A percentile compares a stretch with the other conserved stretches of the same genome.
These are phyloP conservation scores for Morone saxatilis DNA, from an alignment of 2,113 vertebrate genomes.

Conservation along the genomic window DNA sequence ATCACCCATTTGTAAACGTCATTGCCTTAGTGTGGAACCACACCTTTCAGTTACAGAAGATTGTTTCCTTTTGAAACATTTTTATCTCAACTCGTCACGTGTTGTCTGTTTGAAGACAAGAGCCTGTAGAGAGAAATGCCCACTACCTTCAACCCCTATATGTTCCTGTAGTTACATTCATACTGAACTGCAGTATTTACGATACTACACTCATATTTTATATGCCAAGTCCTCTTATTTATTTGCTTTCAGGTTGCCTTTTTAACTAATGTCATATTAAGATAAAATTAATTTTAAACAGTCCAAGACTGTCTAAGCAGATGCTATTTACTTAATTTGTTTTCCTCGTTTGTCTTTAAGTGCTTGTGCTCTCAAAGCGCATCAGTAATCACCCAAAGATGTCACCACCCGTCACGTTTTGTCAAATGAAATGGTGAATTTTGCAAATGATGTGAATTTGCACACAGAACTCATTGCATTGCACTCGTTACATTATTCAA, in stretches of 20 bases:
- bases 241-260: conserved; percentile 80
- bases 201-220: conserved; percentile 67
- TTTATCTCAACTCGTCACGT: conserved; percentile 41
- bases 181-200: conserved; percentile 45
- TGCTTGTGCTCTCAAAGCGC: conserved; percentile 41
- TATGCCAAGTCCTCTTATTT: conserved; percentile 75
- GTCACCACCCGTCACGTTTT: conserved; percentile 32
- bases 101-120: conserved; percentile 68
- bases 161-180: conserved; percentile 54
- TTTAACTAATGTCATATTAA: conserved; percentile 52
- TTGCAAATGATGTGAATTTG: conserved; percentile 61
- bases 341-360: conserved; percentile 22
- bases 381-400: conserved; percentile 64
- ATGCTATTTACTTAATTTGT: conserved; percentile 8
- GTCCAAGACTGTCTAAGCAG: conserved; percentile 6
- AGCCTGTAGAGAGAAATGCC: conserved; percentile 24
- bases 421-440: conserved; percentile 27
- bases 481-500: conserved; percentile 61
- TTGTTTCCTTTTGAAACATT: conserved; percentile 68
- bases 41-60: conserved; percentile 71
- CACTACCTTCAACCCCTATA: conserved; percentile 2
- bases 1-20: conserved; percentile 63
- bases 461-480: conserved; percentile 56
- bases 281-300: conserved; percentile 8
- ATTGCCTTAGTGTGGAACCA: conserved; percentile 77